Evolutionary conservation across 2,888 invertebrate genomes (phyloP), one percentile per base, ranked within the genome.

Genomic region (Carterocephalus palaemon): DNA sequence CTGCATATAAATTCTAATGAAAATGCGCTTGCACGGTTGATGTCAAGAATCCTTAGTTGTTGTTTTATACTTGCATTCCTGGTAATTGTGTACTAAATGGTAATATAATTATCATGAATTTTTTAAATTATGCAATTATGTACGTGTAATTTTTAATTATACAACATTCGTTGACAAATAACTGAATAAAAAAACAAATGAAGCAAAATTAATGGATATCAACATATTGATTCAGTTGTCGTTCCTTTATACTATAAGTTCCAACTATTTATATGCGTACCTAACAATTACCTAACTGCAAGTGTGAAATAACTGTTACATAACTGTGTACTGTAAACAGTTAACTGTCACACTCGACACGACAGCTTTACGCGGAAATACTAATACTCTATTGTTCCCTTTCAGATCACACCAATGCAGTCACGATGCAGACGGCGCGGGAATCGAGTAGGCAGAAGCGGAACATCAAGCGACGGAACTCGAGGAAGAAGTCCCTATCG

Each of bases 401-500:
- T 74, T 4, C 78, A 85, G 85, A 66, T 56, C 59, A 61, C 62
- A 66, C 75, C 62, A 77, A 82, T 80, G 80, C 62, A 62, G 61
- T 67, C 57, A 78, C 69, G 60, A 88, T 88, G 88, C 88, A 86
- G 70, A 67, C 75, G 42, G 56, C 82, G 52, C 71, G 84, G 64
- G 88, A 88, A 54, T 77, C 84, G 36, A 78, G 77, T 60, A 70
- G 87, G 51, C 84, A 79, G 62, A 85, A 84, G 59, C 67, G 87
- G 46, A 76, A 70, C 59, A 85, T 81, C 60, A 88, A 85, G 60
- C 67, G 88, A 49, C 74, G 88, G 28, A 84, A 85, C 62, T 85
- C 86, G 4, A 75, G 88, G 65, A 88, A 88, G 62, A 88, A 88
- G 56, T 88, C 88, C 8, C 65, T 88, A 47, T 88, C 88, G 3